Percentiles rank a stretch among this genome's conserved stretches.
phyloP scores from a whole-genome alignment of 1,140 invertebrate genomes.

The Drosophila sechellia region DNA sequence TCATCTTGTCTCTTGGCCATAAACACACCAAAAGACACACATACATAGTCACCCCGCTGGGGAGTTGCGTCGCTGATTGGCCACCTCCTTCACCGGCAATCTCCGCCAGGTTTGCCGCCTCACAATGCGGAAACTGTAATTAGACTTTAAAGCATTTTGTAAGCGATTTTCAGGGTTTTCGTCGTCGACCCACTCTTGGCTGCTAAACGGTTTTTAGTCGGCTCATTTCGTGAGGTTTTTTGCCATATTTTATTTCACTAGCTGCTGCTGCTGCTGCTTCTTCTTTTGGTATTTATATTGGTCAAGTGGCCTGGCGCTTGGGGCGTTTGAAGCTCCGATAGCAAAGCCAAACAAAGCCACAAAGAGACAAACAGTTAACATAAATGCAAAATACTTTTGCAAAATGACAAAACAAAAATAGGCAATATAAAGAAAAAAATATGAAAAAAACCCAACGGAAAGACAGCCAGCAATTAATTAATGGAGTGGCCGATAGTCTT shows the following conservation, averaged over 20 bases:
- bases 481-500: conserved; percentile 40
- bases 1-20: conserved; percentile 47
- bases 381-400: conserved; percentile 56
- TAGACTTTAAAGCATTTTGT: conserved; percentile 77
- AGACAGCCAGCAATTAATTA: conserved; percentile 46
- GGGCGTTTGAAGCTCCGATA: conserved; percentile 27
- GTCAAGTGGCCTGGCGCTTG: conserved; percentile 67
- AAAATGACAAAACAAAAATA: conserved; percentile 53
- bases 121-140: conserved; percentile 77
- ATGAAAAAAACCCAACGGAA: conserved; percentile 21
- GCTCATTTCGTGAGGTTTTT: conserved; percentile 55
- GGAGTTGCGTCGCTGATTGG: conserved; percentile 29
- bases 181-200: conserved; percentile 36
- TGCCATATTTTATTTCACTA: background rate
- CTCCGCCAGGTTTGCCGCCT: conserved; percentile 11
- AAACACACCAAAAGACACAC: background rate
- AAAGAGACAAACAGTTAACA: conserved; percentile 69
- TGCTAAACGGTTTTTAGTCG: conserved; percentile 58
- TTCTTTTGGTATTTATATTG: conserved; percentile 71
- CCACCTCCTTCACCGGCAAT: background rate
- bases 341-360: conserved; percentile 60
- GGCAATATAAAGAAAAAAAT: conserved; percentile 20
- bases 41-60: conserved; percentile 14
- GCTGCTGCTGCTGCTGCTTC: conserved; percentile 1
- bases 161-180: conserved; percentile 66